A percentile compares a stretch with the other conserved stretches of the same genome.
Conservation (phyloP, 2,888 invertebrate genomes). For the Cantharis nigra region DNA sequence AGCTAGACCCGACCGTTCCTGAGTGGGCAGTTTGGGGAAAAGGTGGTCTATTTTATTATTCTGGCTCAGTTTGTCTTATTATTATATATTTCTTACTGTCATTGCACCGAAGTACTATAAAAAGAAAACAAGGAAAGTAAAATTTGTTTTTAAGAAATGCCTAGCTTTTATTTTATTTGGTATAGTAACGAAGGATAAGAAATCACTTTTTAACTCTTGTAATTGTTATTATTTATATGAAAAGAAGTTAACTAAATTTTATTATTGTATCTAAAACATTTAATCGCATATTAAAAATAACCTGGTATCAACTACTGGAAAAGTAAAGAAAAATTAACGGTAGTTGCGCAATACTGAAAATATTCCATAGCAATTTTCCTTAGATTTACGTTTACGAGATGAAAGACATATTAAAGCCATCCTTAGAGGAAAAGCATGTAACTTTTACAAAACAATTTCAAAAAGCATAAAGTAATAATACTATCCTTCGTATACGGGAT, state of each 20-base stretch:
- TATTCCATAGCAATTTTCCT: slow-evolving; percentile 10
- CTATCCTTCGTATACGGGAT: neutral
- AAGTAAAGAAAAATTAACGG: neutral
- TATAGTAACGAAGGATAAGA: neutral
- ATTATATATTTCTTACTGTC: slow-evolving; percentile 1
- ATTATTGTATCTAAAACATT: neutral
- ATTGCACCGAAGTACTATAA: neutral
- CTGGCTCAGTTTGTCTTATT: neutral
- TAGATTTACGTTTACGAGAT: slow-evolving; percentile 23
- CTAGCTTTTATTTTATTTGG: neutral
- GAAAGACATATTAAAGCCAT: slow-evolving; percentile 3
- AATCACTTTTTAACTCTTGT: neutral
- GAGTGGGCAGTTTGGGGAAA: neutral
- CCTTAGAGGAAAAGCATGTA: slow-evolving; percentile 7
- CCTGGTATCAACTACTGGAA: neutral
- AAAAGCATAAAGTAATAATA: neutral
- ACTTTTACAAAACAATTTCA: neutral
- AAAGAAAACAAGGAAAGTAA: neutral
- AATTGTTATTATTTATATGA: neutral
- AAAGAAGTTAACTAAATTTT: neutral
- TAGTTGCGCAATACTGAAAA: slow-evolving; percentile 17
- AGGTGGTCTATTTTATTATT: slow-evolving; percentile 10
- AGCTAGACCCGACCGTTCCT: neutral
- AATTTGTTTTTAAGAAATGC: neutral
- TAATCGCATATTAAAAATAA: too few species aligned